Evolutionary conservation across 2,888 invertebrate species (phyloP).

Genomic region (Conchocele bisecta): DNA sequence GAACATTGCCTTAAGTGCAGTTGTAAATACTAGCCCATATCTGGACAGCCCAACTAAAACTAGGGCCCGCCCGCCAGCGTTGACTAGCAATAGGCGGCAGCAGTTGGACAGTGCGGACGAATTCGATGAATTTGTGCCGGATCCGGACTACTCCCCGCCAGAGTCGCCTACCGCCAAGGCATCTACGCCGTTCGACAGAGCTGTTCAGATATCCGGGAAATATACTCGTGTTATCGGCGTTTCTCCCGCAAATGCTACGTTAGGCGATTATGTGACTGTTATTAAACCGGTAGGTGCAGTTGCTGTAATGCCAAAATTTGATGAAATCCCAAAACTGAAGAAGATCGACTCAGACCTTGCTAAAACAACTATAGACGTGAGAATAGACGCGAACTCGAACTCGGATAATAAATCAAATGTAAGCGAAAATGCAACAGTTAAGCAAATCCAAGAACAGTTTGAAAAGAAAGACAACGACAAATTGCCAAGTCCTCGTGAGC

Average conservation of each 20-base stretch:
- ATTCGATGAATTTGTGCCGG: constrained; percentile 44
- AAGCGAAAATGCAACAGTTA: constrained; percentile 21
- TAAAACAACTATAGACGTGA: no score
- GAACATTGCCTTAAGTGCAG: constrained; percentile 45
- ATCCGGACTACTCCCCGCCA: constrained; percentile 55
- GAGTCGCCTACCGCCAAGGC: constrained; percentile 21
- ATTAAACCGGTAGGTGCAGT: constrained; percentile 50
- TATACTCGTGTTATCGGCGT: constrained; percentile 38
- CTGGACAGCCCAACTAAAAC: constrained; percentile 38
- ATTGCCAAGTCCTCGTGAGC: constrained; percentile 7
- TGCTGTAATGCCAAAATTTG: constrained; percentile 50
- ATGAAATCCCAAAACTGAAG: constrained; percentile 49
- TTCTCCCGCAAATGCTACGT: neutral
- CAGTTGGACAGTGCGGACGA: constrained; percentile 9
- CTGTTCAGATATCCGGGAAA: constrained; percentile 31
- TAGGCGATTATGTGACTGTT: constrained; percentile 23
- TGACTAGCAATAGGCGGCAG: constrained; percentile 19
- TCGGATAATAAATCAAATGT: no score
- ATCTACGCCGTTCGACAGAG: neutral
- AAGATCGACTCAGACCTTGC: constrained; percentile 34
- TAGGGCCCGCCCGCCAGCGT: constrained; percentile 48
- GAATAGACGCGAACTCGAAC: no score
- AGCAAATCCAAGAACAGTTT: constrained; percentile 39
- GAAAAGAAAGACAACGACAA: constrained; percentile 7
- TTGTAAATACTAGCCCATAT: constrained; percentile 43